A percentile compares a stretch with the other conserved stretches of the same genome.
phyloP scores from a whole-genome alignment of 2,797 vertebrate genomes.

The Mycteria americana region DNA sequence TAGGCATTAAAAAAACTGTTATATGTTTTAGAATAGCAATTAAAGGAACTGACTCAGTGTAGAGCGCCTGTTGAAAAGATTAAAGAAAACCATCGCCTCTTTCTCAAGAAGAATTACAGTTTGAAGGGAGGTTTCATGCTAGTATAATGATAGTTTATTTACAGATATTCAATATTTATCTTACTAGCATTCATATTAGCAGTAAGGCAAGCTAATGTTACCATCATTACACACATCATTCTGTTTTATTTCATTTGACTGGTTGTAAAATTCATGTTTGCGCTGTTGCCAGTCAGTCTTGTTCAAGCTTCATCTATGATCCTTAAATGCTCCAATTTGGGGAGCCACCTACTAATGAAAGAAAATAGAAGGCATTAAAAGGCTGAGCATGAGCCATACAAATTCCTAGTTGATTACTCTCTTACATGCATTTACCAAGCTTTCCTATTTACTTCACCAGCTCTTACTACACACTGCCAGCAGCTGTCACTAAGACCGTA shows the following conservation, averaged over 20 bases:
- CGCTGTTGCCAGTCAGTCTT: background rate
- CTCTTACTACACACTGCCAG: background rate
- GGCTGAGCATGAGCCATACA: background rate
- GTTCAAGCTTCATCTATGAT: conserved; percentile 7
- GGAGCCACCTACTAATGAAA: background rate
- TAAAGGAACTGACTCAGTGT: conserved; percentile 42
- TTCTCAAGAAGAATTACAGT: conserved; percentile 39
- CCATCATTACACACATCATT: conserved; percentile 18
- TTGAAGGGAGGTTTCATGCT: background rate
- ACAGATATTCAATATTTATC: conserved; percentile 53
- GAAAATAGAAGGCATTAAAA: conserved; percentile 33
- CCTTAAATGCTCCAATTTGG: conserved; percentile 7
- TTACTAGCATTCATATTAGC: conserved; percentile 11
- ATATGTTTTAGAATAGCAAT: conserved; percentile 40
- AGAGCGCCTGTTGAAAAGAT: background rate
- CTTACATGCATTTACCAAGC: background rate
- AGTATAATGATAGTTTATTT: conserved; percentile 35
- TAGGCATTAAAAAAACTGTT: conserved; percentile 37
- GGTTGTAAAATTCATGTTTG: conserved; percentile 11
- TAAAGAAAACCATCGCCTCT: background rate
- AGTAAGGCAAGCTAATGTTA: conserved; percentile 30
- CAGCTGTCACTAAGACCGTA: background rate
- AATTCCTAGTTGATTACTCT: background rate
- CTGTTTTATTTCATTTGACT: conserved; percentile 31
- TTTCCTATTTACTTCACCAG: background rate